Conservation (phyloP, 2,113 vertebrate species). For the Myiozetetes cayanensis region DNA sequence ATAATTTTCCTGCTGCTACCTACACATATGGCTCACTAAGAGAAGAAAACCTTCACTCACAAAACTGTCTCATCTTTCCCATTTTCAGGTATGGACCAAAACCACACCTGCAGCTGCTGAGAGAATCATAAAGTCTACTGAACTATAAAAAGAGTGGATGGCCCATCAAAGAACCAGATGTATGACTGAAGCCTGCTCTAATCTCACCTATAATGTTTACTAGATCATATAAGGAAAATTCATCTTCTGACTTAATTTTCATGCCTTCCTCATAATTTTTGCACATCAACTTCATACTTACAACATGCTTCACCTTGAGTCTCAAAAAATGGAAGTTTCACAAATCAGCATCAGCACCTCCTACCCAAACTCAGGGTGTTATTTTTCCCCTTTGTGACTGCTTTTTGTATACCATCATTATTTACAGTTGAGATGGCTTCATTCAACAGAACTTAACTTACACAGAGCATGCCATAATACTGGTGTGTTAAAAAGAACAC, state of each 20-base stretch:
- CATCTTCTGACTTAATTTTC: neutral
- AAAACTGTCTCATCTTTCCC: neutral
- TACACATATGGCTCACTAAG: neutral
- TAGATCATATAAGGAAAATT: neutral
- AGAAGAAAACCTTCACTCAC: neutral
- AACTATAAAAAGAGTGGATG: neutral
- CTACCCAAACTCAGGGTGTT: neutral
- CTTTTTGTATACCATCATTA: neutral
- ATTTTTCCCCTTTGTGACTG: neutral
- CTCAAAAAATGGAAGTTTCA: neutral
- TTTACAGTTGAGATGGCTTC: neutral
- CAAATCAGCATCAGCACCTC: neutral
- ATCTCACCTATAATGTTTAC: neutral
- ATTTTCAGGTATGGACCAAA: neutral
- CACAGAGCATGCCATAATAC: neutral
- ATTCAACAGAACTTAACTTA: neutral
- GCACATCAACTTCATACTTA: accelerated
- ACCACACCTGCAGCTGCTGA: neutral
- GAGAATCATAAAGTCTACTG: neutral
- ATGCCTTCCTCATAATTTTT: neutral
- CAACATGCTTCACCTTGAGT: neutral
- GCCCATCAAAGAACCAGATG: neutral
- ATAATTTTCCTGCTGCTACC: neutral
- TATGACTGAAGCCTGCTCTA: neutral
- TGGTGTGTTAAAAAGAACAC: neutral